Conservation (phyloP, 2,113 vertebrate species). For the Poeciliopsis retropinna region DNA sequence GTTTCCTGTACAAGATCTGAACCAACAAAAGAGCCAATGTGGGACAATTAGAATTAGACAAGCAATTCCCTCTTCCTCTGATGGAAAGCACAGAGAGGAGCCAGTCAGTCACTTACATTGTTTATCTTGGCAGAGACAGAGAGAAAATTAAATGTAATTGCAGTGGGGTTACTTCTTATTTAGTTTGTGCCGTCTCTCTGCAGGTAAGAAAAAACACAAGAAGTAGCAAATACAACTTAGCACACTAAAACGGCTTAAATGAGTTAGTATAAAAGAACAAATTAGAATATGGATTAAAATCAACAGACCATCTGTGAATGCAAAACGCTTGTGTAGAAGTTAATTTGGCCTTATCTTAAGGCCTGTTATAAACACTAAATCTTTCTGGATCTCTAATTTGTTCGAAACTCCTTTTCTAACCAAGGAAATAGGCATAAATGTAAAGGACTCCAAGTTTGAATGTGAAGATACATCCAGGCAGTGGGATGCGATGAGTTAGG, state of each 20-base stretch:
- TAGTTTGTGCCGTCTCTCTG: neutral
- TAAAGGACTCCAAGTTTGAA: too few relatives aligned
- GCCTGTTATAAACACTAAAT: too few relatives aligned
- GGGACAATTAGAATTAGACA: neutral
- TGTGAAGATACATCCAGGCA: too few relatives aligned
- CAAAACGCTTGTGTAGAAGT: neutral
- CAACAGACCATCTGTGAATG: neutral
- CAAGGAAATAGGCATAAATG: too few relatives aligned
- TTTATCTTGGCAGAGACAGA: constrained; percentile 2
- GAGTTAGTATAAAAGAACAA: neutral
- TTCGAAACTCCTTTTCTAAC: too few relatives aligned
- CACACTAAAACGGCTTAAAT: neutral
- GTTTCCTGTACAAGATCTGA: neutral
- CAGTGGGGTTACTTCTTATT: neutral
- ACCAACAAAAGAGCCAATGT: constrained; percentile 1
- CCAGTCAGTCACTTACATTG: neutral
- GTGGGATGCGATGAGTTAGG: too few relatives aligned
- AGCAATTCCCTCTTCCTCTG: constrained; percentile 1
- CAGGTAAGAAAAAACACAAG: neutral
- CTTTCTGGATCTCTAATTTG: too few relatives aligned
- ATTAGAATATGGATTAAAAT: neutral
- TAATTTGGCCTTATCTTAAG: neutral
- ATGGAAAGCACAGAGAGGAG: constrained; percentile 2
- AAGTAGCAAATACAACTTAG: neutral
- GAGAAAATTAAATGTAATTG: neutral